Evolutionary conservation across 2,888 invertebrate genomes (phyloP), one percentile per base, ranked within the genome.

Genomic region (Philereme transversata): DNA sequence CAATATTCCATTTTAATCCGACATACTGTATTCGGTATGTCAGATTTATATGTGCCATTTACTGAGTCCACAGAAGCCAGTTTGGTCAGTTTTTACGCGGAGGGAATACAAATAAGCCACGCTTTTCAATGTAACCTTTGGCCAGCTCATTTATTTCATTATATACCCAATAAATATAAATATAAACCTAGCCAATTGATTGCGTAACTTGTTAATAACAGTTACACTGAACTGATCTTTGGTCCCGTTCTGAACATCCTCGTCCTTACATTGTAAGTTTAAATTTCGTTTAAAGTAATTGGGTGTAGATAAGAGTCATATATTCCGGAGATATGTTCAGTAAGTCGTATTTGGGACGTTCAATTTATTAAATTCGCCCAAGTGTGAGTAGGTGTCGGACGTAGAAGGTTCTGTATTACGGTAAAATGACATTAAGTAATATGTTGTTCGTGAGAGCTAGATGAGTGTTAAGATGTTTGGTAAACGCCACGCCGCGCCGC

Each of bases 231-330:
- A 76, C 76, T 77, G 72, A 65, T 74, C 75, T 79, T 79, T 75
- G 81, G 62, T 69, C 62, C 54, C 47, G 67, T 76, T 77, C 74
- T 77, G 78, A 57, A 51, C 68, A 68, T 73, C 69, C 60, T 69
- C 64, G 65, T 70, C 76, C 73, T 79, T 78, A 79, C 76, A 76
- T 76, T 75, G 79, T 81, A 78, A 79, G 79, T 79, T 81, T 76
- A 77, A 82, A 78, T 84, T 64, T 59, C 80, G 82, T 84, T 83
- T 76, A 79, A 85, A 80, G 80, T 83, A 87, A 86, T 86, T 83
- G 81, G 71, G 38, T 66, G 75, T 75, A 79, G 85, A 87, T 88
- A 87, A 83, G 75, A 67, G 62, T 59, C 63, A 74, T 78, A 82
- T 79, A 78, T 79, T 71, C 65, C 56, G 62, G 72, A 62, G 80